Conservation (phyloP, 2,888 invertebrate genomes). For the Hirtodrosophila duncani region DNA sequence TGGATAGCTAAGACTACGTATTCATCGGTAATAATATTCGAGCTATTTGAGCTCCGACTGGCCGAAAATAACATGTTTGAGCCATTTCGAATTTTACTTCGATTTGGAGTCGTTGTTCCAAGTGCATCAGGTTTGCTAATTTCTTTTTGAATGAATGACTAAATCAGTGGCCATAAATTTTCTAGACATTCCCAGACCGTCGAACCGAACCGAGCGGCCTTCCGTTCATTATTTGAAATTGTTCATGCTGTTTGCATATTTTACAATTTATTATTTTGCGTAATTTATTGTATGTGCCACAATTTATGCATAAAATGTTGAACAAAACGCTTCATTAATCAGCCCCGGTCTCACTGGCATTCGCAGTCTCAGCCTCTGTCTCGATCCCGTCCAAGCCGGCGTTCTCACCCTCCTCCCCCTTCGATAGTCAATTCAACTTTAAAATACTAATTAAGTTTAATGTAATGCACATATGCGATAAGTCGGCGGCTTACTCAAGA, state of each 20-base stretch:
- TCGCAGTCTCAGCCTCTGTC: slow-evolving; percentile 21
- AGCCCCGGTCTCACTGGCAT: slow-evolving; percentile 15
- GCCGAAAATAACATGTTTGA: no score
- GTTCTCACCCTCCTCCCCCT: not conserved
- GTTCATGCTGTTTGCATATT: slow-evolving; percentile 67
- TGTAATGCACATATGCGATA: slow-evolving; percentile 70
- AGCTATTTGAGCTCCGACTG: no score
- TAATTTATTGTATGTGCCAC: slow-evolving; percentile 65
- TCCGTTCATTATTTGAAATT: slow-evolving; percentile 55
- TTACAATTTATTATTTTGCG: slow-evolving; percentile 69
- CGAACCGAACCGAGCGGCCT: slow-evolving; percentile 39
- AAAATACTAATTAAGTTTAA: slow-evolving; percentile 67
- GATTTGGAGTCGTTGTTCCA: slow-evolving; percentile 38
- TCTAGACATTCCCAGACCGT: slow-evolving; percentile 32
- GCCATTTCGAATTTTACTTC: no score
- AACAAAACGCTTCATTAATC: slow-evolving; percentile 70
- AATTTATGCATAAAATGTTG: slow-evolving; percentile 63
- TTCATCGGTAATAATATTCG: no score
- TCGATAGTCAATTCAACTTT: not conserved
- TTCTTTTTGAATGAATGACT: slow-evolving; percentile 52
- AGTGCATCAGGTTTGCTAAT: slow-evolving; percentile 64
- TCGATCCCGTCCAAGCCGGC: slow-evolving; percentile 42
- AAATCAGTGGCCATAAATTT: slow-evolving; percentile 47
- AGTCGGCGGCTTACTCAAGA: slow-evolving; percentile 59
- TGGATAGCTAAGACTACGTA: no score